Conservation (phyloP, 2,888 invertebrate genomes). For the Mechanitis messenoides region DNA sequence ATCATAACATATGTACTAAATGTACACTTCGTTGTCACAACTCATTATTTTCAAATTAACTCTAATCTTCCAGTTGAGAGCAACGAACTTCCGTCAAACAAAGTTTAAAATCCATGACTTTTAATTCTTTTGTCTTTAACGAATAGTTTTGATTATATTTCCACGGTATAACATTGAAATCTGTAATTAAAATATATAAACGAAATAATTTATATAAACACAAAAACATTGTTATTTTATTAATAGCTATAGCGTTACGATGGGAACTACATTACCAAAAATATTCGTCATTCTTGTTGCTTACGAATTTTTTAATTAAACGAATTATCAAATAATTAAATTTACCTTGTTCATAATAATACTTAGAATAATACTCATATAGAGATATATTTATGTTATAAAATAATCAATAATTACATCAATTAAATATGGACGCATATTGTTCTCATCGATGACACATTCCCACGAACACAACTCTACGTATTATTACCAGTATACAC, state of each 20-base stretch:
- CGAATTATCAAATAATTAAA: not conserved
- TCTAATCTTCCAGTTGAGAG: constrained; percentile 57
- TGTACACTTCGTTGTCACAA: constrained; percentile 38
- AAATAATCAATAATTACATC: too few relatives aligned
- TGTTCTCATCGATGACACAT: not conserved
- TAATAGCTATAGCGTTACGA: constrained; percentile 12
- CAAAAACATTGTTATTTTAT: constrained; percentile 17
- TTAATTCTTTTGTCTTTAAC: constrained; percentile 54
- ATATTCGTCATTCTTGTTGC: not conserved
- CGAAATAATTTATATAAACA: constrained; percentile 30
- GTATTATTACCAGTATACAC: not conserved
- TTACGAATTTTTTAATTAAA: not conserved
- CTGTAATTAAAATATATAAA: constrained; percentile 30
- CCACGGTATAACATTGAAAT: constrained; percentile 19
- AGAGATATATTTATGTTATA: too few relatives aligned
- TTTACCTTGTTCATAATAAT: not conserved
- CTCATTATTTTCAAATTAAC: constrained; percentile 69
- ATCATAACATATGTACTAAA: constrained; percentile 14
- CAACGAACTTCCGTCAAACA: constrained; percentile 59
- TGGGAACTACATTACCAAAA: constrained; percentile 20
- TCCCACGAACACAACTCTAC: not conserved
- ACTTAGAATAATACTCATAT: not conserved
- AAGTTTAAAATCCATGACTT: constrained; percentile 25
- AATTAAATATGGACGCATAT: not conserved
- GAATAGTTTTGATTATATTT: constrained; percentile 12